Evolutionary conservation across 2,888 invertebrate genomes (phyloP).

Genomic region (Psylliodes chrysocephalus): DNA sequence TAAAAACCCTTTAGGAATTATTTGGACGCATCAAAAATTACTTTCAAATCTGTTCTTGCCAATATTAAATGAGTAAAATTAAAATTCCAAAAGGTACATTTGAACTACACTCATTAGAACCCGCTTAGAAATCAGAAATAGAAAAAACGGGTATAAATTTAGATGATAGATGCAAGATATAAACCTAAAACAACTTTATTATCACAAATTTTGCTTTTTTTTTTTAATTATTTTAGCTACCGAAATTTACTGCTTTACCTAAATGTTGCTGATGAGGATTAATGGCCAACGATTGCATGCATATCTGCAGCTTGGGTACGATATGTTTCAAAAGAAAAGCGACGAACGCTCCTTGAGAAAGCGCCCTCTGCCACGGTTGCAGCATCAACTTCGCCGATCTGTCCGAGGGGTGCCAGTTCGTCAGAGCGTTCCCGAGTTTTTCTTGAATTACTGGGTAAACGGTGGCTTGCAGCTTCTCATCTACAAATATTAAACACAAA

Average conservation of each 20-base stretch:
- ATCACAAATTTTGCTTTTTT: no score
- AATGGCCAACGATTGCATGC: conserved; percentile 72
- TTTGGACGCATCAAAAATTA: no score
- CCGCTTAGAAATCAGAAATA: no score
- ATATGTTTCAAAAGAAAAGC: conserved; percentile 87
- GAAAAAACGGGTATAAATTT: no score
- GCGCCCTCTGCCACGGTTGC: conserved; percentile 84
- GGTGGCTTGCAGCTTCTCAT: conserved; percentile 59
- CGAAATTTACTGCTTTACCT: conserved; percentile 63
- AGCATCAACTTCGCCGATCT: conserved; percentile 91
- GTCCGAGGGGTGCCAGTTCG: conserved; percentile 97
- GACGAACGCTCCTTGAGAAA: conserved; percentile 75
- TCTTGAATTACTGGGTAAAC: conserved; percentile 92
- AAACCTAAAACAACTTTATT: no score
- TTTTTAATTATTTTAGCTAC: no score
- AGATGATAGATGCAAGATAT: no score
- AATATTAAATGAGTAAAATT: no score
- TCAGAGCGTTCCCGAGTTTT: conserved; percentile 87
- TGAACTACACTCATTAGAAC: no score
- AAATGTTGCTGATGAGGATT: conserved; percentile 80
- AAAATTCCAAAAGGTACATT: no score
- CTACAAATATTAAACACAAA: conserved; percentile 46
- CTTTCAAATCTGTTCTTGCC: no score
- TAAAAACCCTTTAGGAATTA: no score
- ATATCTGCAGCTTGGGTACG: conserved; percentile 85